phyloP scores from a whole-genome alignment of 2,888 invertebrate genomes.

The Zaprionus lineosus region DNA sequence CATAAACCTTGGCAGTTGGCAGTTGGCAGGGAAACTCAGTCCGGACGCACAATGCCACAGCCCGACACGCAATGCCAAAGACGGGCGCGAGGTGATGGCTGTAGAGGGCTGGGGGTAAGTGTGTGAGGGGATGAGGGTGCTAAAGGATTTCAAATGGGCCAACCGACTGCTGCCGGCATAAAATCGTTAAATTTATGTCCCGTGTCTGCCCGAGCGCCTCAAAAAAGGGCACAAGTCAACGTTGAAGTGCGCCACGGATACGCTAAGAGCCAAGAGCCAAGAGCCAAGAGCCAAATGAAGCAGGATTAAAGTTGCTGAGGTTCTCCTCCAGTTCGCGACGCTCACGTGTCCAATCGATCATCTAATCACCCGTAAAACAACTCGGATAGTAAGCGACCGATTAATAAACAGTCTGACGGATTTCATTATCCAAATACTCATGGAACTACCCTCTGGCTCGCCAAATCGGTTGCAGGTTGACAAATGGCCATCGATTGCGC shows the following conservation, averaged over 20 bases:
- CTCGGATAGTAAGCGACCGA: not conserved
- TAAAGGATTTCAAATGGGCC: slow-evolving; percentile 61
- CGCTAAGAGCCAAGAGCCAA: slow-evolving; percentile 22
- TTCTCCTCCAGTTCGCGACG: not conserved
- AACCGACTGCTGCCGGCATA: slow-evolving; percentile 59
- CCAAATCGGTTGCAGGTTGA: slow-evolving; percentile 19
- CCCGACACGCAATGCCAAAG: slow-evolving; percentile 57
- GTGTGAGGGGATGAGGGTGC: slow-evolving; percentile 34
- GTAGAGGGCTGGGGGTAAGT: not conserved
- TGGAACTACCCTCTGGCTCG: not conserved
- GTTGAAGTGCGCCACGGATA: slow-evolving; percentile 45
- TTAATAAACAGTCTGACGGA: not conserved
- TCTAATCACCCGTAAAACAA: not conserved
- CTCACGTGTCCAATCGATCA: slow-evolving; percentile 8
- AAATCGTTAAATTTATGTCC: slow-evolving; percentile 71
- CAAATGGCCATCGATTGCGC: slow-evolving; percentile 58
- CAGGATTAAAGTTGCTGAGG: slow-evolving; percentile 4
- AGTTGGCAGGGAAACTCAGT: slow-evolving; percentile 9
- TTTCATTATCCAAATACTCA: not conserved
- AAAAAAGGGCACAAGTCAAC: slow-evolving; percentile 20
- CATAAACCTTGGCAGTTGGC: slow-evolving; percentile 53
- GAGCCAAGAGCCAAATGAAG: slow-evolving; percentile 23
- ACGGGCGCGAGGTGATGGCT: too few relatives aligned
- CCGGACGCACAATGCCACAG: slow-evolving; percentile 39
- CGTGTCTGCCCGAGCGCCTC: slow-evolving; percentile 4